These are phyloP conservation scores for Benitochromis conjunctus DNA, from an alignment of 2,113 vertebrate species.

Conservation along the genomic window DNA sequence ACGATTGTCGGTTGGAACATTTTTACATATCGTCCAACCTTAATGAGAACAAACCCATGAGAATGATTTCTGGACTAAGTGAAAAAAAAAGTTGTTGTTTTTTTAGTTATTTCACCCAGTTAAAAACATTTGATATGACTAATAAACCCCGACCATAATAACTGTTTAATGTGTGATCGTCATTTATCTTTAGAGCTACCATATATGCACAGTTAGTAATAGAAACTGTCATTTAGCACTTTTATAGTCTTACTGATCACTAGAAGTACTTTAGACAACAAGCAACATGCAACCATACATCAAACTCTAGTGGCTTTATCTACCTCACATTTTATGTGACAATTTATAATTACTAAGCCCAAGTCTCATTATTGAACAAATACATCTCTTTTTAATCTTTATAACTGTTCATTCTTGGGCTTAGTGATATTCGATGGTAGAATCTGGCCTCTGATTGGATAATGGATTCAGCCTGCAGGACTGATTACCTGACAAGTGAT, in stretches of 20 bases:
- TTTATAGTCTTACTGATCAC: no score
- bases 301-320: neutral
- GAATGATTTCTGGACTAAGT: neutral
- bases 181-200: neutral
- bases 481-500: neutral
- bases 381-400: neutral
- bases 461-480: neutral
- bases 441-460: neutral
- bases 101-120: neutral
- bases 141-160: neutral
- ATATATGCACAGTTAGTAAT: neutral
- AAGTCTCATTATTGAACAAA: fast-evolving
- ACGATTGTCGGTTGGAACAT: no score
- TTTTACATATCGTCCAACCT: no score
- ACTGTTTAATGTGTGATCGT: fast-evolving
- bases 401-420: neutral
- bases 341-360: neutral
- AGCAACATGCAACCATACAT: neutral
- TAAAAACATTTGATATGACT: neutral
- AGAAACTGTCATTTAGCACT: neutral
- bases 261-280: neutral
- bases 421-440: neutral
- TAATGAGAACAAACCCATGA: fast-evolving
- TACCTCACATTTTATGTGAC: neutral
- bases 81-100: fast-evolving